These are phyloP conservation scores for Artibeus jamaicensis DNA, from an alignment of 2,797 vertebrate species.

Conservation along the genomic window DNA sequence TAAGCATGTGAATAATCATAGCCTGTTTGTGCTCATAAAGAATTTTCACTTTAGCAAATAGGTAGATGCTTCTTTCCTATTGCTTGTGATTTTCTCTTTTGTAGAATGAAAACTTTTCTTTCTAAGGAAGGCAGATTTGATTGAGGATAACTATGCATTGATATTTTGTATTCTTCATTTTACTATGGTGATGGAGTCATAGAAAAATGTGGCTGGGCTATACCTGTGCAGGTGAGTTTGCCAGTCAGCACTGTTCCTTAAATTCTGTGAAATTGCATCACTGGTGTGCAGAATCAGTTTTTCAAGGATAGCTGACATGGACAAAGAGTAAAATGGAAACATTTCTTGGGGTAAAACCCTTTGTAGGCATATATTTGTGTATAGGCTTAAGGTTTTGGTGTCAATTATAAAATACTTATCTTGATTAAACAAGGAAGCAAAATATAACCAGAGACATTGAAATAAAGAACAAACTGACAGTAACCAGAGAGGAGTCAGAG, in stretches of 20 bases:
- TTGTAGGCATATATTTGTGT: not conserved
- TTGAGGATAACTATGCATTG: not conserved
- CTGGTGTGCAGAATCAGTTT: constrained; percentile 55
- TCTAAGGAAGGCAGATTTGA: not conserved
- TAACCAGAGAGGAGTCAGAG: no score
- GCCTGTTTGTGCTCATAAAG: not conserved
- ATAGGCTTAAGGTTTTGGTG: not conserved
- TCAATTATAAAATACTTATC: constrained; percentile 23
- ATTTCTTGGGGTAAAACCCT: not conserved
- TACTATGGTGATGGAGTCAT: constrained; percentile 19
- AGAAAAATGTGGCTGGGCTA: not conserved
- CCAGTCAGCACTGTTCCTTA: not conserved
- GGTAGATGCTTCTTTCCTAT: not conserved
- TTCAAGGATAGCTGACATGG: constrained; percentile 35
- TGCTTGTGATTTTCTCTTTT: not conserved
- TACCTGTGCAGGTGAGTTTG: not conserved
- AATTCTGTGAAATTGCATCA: constrained; percentile 59
- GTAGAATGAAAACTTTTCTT: constrained; percentile 23
- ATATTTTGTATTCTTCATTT: not conserved
- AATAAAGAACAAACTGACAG: no score
- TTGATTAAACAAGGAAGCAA: not conserved
- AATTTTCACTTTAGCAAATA: constrained; percentile 26
- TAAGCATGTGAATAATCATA: not conserved
- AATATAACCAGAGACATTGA: no score
- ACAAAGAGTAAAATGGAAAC: not conserved